A percentile compares a stretch with the other conserved stretches of the same genome.
Conservation (phyloP, 2,797 vertebrate genomes). For the Leptoclinus maculatus region DNA sequence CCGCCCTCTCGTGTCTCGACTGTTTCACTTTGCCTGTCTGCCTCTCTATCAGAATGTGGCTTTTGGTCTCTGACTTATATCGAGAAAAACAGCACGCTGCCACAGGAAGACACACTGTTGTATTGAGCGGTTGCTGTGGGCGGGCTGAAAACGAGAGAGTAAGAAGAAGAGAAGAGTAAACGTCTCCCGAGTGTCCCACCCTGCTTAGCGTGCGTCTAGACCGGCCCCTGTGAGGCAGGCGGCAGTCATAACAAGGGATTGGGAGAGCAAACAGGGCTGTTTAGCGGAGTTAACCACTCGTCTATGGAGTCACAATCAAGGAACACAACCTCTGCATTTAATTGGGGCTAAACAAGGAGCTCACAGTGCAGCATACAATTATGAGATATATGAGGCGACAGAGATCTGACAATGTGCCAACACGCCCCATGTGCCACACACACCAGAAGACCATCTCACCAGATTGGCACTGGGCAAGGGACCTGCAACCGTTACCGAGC, state of each 20-base stretch:
- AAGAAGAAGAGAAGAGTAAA: slow-evolving; percentile 77
- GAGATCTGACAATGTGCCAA: slow-evolving; percentile 63
- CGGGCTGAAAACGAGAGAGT: slow-evolving; percentile 68
- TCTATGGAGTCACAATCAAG: slow-evolving; percentile 61
- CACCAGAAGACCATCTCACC: slow-evolving; percentile 69
- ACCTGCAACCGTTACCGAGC: slow-evolving; percentile 70
- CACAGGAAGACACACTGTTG: slow-evolving; percentile 72
- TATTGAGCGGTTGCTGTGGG: slow-evolving; percentile 77
- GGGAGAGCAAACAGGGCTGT: slow-evolving; percentile 68
- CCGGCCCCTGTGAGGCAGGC: slow-evolving; percentile 61
- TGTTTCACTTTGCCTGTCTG: slow-evolving; percentile 45
- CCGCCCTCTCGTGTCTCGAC: slow-evolving; percentile 1
- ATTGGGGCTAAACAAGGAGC: slow-evolving; percentile 69
- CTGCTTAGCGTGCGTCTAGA: slow-evolving; percentile 79
- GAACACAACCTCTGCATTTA: slow-evolving; percentile 60
- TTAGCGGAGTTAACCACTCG: slow-evolving; percentile 45
- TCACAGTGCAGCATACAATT: slow-evolving; percentile 67
- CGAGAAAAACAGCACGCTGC: slow-evolving; percentile 63
- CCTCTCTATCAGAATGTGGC: slow-evolving; percentile 56
- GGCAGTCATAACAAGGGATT: slow-evolving; percentile 79
- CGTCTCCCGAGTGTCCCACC: slow-evolving; percentile 75
- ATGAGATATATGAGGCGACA: slow-evolving; percentile 71
- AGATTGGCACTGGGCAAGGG: slow-evolving; percentile 66
- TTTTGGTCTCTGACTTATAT: slow-evolving; percentile 72
- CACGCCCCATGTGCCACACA: slow-evolving; percentile 57